Conservation (phyloP, 2,113 vertebrate species). For the Ochotona princeps region DNA sequence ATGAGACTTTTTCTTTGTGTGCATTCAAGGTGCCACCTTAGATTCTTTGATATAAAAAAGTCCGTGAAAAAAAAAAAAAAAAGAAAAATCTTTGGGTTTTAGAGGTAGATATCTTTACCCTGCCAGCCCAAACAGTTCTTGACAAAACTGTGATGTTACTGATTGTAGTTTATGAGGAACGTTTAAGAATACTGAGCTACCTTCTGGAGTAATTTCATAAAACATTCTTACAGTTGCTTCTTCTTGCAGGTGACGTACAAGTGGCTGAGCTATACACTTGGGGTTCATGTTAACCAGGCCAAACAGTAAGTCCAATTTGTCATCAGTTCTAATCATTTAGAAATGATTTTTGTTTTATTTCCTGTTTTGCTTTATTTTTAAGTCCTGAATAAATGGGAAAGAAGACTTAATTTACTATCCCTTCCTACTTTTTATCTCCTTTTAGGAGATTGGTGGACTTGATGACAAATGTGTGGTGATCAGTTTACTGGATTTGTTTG, state of each 20-base stretch:
- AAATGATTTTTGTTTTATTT: conserved; percentile 39
- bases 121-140: neutral
- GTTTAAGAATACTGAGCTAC: neutral
- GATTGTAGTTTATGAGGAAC: neutral
- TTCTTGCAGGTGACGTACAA: conserved; percentile 95
- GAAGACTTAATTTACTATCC: conserved; percentile 34
- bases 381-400: conserved; percentile 33
- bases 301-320: conserved; percentile 93
- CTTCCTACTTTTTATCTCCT: conserved; percentile 36
- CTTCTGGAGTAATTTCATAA: conserved; percentile 19
- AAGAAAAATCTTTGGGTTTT: neutral
- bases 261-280: conserved; percentile 96
- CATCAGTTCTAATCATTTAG: conserved; percentile 46
- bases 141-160: neutral
- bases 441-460: conserved; percentile 32
- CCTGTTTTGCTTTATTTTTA: conserved; percentile 51
- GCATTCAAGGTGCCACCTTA: conserved; percentile 28
- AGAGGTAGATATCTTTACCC: conserved; percentile 16
- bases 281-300: conserved; percentile 94
- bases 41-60: neutral
- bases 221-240: conserved; percentile 38
- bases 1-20: neutral
- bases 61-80: neutral
- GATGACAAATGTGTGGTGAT: conserved; percentile 19
- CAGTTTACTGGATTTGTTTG: conserved; percentile 49